Base-by-base conservation (phyloP, 2,113 vertebrate species). In the Podarcis cretensis region DNA sequence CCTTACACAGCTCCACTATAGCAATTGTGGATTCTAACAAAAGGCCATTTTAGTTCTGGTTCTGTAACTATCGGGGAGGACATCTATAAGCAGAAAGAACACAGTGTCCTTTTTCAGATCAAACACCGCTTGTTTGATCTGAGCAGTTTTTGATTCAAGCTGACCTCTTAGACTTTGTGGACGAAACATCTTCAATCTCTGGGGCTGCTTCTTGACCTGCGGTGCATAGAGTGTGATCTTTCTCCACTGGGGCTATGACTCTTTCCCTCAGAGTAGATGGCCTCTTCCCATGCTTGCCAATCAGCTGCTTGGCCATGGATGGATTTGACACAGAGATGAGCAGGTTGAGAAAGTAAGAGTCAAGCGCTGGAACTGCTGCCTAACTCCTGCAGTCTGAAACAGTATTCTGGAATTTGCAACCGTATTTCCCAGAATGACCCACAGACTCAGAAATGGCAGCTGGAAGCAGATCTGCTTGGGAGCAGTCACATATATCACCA, bases 231-330 rank as follows among this genome's bases (percentile, higher is more conserved):
- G 90, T 89, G 92, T 93, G 92, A 84, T 90, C 78, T 94, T 89
- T 90, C 86, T 89, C 87, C 91, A 83, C 86, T 54, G 92, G 94
- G 81, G 25, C 92, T 93, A 88, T 90, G 68, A 91, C 71, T 35
- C 37, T 88, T 89, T 91, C 85, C 90, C 30, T 74, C 90, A 93
- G 91, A 89, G 37, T 65, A 21, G 54, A 25, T 90, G 88, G 66
- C 87, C 91, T 81, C 78, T 94, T 91, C 91, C 88, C 84, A 88
- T 90, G 87, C 90, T 89, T 95, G 93, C 90, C 92, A 91, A 68
- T 94, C 93, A 95, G 32, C 92, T 92, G 92, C 92, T 87, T 91
- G 93, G 78, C 92, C 91, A 91, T 75, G 88, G 59, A 0, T 91
- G 84, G 63, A 86, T 91, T 84, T 0, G 1, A 86, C 84, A 88